Conservation (phyloP, 2,113 vertebrate genomes). For the Natator depressus region DNA sequence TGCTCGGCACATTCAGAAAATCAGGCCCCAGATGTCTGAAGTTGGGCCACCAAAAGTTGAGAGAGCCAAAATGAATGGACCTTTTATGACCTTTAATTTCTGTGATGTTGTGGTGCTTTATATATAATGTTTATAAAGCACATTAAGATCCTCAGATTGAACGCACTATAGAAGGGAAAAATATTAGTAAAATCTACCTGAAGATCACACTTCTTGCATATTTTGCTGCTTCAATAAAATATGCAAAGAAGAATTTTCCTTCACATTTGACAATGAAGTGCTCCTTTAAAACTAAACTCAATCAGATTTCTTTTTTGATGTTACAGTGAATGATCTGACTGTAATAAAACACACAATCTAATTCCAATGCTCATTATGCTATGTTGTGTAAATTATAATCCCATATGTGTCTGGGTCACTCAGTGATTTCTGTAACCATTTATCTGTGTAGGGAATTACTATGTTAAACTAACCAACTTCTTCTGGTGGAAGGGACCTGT, state of each 20-base stretch:
- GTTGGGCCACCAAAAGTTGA: not conserved
- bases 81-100: not conserved
- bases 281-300: too few relatives aligned
- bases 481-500: too few relatives aligned
- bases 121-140: not conserved
- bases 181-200: not conserved
- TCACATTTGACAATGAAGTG: not conserved
- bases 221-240: not conserved
- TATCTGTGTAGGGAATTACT: too few relatives aligned
- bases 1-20: not conserved
- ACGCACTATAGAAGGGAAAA: not conserved
- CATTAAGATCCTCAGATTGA: not conserved
- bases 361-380: too few relatives aligned
- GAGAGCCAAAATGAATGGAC: not conserved
- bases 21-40: not conserved
- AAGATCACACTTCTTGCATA: not conserved
- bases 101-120: not conserved
- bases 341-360: too few relatives aligned
- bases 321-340: too few relatives aligned
- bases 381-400: too few relatives aligned
- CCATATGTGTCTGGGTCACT: too few relatives aligned
- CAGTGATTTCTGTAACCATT: too few relatives aligned
- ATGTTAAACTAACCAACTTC: too few relatives aligned
- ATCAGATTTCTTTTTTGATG: too few relatives aligned
- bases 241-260: not conserved